Evolutionary conservation across 2,797 vertebrate species (phyloP).

Genomic region (Sebastes goodei): DNA sequence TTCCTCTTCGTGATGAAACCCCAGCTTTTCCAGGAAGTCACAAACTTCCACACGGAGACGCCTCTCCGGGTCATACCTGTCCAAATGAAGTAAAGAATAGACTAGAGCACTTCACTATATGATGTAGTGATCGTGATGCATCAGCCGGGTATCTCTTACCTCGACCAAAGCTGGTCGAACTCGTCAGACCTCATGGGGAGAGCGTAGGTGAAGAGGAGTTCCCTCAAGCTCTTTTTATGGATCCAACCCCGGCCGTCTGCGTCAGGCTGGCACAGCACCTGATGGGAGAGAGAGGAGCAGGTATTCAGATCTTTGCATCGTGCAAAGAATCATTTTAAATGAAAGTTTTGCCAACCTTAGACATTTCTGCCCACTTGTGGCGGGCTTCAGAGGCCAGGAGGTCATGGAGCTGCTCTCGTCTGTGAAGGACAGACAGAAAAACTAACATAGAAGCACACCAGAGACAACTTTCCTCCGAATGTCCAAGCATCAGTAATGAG

Average conservation of each 20-base stretch:
- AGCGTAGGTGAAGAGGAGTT: slow-evolving; percentile 35
- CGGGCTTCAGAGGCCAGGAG: slow-evolving; percentile 28
- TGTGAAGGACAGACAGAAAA: background rate
- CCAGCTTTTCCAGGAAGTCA: slow-evolving; percentile 37
- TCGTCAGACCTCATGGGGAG: slow-evolving; percentile 22
- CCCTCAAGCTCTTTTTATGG: slow-evolving; percentile 35
- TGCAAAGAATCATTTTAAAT: background rate
- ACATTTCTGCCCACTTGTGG: slow-evolving; percentile 48
- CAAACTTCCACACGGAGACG: slow-evolving; percentile 14
- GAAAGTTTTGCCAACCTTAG: slow-evolving; percentile 22
- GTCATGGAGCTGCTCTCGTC: slow-evolving; percentile 48
- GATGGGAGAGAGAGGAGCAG: background rate
- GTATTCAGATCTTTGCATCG: too few species aligned
- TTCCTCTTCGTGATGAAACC: background rate
- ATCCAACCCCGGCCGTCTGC: slow-evolving; percentile 3
- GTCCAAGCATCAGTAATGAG: background rate
- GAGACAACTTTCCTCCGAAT: background rate
- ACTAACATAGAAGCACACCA: background rate
- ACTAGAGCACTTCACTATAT: background rate
- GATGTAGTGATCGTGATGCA: background rate
- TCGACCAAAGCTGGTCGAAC: slow-evolving; percentile 52
- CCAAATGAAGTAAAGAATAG: background rate
- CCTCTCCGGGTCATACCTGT: slow-evolving; percentile 37
- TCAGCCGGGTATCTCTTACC: slow-evolving; percentile 14
- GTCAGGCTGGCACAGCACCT: slow-evolving; percentile 34